Conservation (phyloP, 2,888 invertebrate genomes). For the Hanleya hanleyi region DNA sequence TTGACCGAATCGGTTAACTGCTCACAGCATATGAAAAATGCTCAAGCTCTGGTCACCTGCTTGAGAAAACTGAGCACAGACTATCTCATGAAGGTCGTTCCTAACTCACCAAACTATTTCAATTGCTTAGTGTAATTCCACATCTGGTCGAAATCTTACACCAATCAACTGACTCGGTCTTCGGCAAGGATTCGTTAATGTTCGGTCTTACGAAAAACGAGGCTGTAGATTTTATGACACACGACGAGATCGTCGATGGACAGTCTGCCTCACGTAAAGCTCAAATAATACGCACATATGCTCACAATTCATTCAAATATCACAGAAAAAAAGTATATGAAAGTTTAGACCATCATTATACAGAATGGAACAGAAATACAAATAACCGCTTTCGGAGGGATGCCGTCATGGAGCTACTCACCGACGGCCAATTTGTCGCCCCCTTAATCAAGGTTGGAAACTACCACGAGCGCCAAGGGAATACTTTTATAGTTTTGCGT, state of each 20-base stretch:
- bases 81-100: constrained; percentile 27
- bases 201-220: too few relatives aligned
- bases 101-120: constrained; percentile 29
- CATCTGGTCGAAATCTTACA: neutral
- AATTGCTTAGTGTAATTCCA: constrained; percentile 21
- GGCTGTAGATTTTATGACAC: too few relatives aligned
- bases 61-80: constrained; percentile 82
- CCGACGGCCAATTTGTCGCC: constrained; percentile 87
- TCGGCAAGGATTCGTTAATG: too few relatives aligned
- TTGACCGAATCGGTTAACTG: too few relatives aligned
- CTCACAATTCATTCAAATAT: too few relatives aligned
- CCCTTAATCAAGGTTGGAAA: constrained; percentile 90
- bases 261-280: constrained; percentile 92
- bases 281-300: too few relatives aligned
- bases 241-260: constrained; percentile 86
- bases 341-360: constrained; percentile 91
- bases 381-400: constrained; percentile 88
- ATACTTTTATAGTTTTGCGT: constrained; percentile 61
- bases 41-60: constrained; percentile 22
- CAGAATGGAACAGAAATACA: constrained; percentile 75
- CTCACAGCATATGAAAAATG: constrained; percentile 14
- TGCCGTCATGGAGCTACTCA: constrained; percentile 86
- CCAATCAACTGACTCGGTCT: too few relatives aligned
- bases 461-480: constrained; percentile 81
- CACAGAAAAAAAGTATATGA: constrained; percentile 92